Conservation (phyloP, 2,113 vertebrate genomes). For the Osmerus mordax region DNA sequence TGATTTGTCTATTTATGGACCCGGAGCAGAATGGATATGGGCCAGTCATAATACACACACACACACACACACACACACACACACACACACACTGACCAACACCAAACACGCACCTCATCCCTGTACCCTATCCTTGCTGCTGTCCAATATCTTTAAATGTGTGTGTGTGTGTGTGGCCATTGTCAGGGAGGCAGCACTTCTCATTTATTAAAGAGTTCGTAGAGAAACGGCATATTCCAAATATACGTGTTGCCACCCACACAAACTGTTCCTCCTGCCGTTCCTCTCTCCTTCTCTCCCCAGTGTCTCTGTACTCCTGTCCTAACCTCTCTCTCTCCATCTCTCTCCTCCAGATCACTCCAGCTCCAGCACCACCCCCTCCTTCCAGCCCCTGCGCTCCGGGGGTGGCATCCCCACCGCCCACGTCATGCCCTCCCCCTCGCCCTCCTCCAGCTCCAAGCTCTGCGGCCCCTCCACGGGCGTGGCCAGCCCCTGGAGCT, state of each 20-base stretch:
- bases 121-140: too few relatives aligned
- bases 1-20: background rate
- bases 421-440: slow-evolving; percentile 80
- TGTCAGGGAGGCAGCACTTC: background rate
- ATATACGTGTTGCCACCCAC: too few relatives aligned
- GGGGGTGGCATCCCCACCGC: slow-evolving; percentile 79
- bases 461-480: slow-evolving; percentile 53
- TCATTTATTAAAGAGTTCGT: too few relatives aligned
- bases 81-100: background rate
- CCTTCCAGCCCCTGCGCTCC: slow-evolving; percentile 78
- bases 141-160: background rate
- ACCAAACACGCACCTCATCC: too few relatives aligned
- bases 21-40: background rate
- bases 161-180: slow-evolving; percentile 5
- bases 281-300: background rate
- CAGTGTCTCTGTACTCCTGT: background rate
- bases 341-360: slow-evolving; percentile 78
- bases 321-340: background rate
- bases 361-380: slow-evolving; percentile 82
- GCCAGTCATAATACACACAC: background rate
- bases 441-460: slow-evolving; percentile 65
- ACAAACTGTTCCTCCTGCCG: background rate
- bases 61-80: background rate
- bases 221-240: too few relatives aligned
- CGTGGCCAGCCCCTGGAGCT: slow-evolving; percentile 61